These are phyloP conservation scores for Enteromius argenteus DNA, from an alignment of 2,797 vertebrate genomes.

Conservation along the genomic window DNA sequence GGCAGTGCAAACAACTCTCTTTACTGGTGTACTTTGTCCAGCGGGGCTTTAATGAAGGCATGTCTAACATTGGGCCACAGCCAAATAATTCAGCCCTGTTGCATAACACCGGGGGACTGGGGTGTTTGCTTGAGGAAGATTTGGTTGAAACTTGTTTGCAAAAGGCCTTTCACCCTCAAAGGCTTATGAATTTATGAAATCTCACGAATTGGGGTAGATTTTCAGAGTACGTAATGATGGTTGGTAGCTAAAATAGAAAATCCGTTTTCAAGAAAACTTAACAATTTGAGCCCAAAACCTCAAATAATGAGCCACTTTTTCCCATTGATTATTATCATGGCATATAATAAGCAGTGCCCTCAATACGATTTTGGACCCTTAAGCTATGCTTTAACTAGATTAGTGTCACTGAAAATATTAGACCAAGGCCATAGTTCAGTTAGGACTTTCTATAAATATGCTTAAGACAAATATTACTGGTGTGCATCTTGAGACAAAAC, in stretches of 20 bases:
- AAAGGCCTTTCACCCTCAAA: neutral
- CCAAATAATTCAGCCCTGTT: slow-evolving; percentile 68
- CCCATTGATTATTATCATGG: neutral
- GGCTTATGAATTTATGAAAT: neutral
- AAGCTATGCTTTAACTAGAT: neutral
- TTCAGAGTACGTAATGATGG: neutral
- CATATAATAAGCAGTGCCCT: neutral
- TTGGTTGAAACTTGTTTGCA: slow-evolving; percentile 20
- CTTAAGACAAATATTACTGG: too few species aligned
- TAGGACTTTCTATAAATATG: too few species aligned
- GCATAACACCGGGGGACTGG: slow-evolving; percentile 58
- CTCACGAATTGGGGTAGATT: neutral
- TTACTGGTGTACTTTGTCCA: slow-evolving; percentile 61
- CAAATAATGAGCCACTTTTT: neutral
- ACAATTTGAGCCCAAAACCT: neutral
- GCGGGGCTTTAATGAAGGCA: slow-evolving; percentile 63
- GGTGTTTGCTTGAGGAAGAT: neutral
- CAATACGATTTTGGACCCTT: neutral
- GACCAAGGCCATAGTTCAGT: too few species aligned
- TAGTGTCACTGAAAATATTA: neutral
- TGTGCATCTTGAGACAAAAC: too few species aligned
- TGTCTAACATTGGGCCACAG: slow-evolving; percentile 52
- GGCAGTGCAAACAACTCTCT: slow-evolving; percentile 63
- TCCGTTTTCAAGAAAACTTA: neutral
- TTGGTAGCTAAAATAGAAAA: neutral